phyloP scores from a whole-genome alignment of 2,797 vertebrate species.

The Brachymystax lenok region DNA sequence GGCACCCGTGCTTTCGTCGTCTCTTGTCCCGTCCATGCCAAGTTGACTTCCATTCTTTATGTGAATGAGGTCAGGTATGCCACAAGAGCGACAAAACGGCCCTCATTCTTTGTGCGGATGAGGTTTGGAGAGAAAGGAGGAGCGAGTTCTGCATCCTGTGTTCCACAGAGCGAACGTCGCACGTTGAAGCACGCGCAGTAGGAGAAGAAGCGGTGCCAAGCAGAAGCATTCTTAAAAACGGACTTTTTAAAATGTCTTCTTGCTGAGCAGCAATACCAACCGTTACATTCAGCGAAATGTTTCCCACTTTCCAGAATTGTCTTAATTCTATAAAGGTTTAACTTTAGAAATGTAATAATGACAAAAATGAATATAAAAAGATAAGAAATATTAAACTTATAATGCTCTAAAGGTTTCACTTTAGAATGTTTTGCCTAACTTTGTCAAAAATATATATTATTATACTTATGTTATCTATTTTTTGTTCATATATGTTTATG shows the following conservation, averaged over 20 bases:
- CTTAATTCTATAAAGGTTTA: constrained; percentile 76
- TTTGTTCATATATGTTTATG: constrained; percentile 16
- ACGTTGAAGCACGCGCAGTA: constrained; percentile 71
- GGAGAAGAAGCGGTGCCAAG: constrained; percentile 79
- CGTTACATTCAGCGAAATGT: constrained; percentile 63
- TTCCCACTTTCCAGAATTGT: constrained; percentile 75
- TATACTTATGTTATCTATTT: not conserved
- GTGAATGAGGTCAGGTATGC: constrained; percentile 76
- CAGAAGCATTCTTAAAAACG: constrained; percentile 69
- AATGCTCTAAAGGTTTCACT: constrained; percentile 43
- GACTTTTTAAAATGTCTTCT: constrained; percentile 69
- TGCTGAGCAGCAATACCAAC: constrained; percentile 63
- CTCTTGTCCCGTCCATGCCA: constrained; percentile 75
- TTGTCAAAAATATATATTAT: not conserved
- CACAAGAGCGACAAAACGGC: constrained; percentile 74
- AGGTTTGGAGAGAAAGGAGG: constrained; percentile 81
- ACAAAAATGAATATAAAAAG: constrained; percentile 32
- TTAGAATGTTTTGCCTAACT: constrained; percentile 22
- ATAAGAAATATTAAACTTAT: constrained; percentile 8
- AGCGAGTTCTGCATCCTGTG: constrained; percentile 65
- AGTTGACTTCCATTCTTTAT: constrained; percentile 78
- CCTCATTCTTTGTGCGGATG: constrained; percentile 84
- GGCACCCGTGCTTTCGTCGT: constrained; percentile 61
- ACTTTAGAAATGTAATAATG: constrained; percentile 64
- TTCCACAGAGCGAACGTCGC: constrained; percentile 61